These are phyloP conservation scores for Penaeus vannamei DNA, from an alignment of 1,140 invertebrate species.

Conservation along the genomic window DNA sequence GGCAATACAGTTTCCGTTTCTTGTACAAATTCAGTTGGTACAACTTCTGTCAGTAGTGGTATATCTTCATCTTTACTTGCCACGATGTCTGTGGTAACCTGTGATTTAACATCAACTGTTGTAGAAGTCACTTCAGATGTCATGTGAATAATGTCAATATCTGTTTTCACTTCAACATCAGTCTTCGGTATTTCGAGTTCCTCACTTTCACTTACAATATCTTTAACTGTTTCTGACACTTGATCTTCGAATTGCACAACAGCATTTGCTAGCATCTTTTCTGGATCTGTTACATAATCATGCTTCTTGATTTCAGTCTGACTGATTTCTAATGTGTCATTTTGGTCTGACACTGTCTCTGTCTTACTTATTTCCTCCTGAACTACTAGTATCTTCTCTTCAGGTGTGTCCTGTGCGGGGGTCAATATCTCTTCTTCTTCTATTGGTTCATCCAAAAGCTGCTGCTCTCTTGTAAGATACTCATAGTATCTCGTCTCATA, in stretches of 20 bases:
- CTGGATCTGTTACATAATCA: neutral
- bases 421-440: neutral
- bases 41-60: too few species aligned
- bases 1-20: too few species aligned
- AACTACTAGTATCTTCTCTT: neutral
- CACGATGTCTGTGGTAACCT: too few species aligned
- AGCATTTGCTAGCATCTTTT: neutral
- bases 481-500: constrained; percentile 53
- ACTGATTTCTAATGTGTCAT: too few species aligned
- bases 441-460: neutral
- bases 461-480: constrained; percentile 29
- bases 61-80: neutral
- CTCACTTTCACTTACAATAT: neutral
- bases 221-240: neutral
- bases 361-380: too few species aligned
- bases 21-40: too few species aligned
- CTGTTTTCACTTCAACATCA: neutral
- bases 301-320: too few species aligned
- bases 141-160: too few species aligned
- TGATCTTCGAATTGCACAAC: neutral
- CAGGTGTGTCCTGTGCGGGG: neutral
- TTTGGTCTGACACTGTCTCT: too few species aligned
- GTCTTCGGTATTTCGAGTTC: too few species aligned
- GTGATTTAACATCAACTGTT: too few species aligned
- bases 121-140: neutral